Conservation (phyloP, 1,140 invertebrate genomes). For the Teleogryllus occipitalis region DNA sequence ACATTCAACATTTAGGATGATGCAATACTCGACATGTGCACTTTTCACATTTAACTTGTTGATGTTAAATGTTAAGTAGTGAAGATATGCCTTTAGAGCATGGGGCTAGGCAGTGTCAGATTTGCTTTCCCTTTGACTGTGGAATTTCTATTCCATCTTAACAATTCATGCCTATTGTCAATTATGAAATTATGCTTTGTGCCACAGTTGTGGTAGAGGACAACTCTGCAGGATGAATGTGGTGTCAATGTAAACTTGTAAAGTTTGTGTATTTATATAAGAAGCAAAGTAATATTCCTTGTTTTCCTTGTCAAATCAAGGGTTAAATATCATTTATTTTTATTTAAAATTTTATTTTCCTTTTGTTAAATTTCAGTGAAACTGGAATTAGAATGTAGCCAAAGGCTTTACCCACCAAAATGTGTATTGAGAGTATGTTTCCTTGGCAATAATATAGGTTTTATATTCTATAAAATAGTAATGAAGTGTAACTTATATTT, state of each 20-base stretch:
- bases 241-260: neutral
- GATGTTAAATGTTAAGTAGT: no score
- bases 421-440: neutral
- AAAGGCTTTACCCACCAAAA: neutral
- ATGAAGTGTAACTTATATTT: neutral
- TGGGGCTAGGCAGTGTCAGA: neutral
- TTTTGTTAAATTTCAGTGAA: neutral
- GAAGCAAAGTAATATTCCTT: neutral
- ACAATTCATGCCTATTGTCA: neutral
- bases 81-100: no score
- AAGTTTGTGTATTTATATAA: neutral
- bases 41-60: no score
- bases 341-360: neutral
- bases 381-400: neutral
- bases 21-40: no score
- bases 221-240: neutral
- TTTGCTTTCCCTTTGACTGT: slow-evolving; percentile 1
- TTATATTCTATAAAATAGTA: neutral
- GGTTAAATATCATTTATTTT: neutral
- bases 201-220: neutral
- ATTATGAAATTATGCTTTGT: neutral
- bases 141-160: slow-evolving; percentile 1
- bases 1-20: no score
- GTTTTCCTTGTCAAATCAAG: neutral
- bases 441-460: neutral